phyloP scores from a whole-genome alignment of 1,140 invertebrate species.

The Goniozus legneri region DNA sequence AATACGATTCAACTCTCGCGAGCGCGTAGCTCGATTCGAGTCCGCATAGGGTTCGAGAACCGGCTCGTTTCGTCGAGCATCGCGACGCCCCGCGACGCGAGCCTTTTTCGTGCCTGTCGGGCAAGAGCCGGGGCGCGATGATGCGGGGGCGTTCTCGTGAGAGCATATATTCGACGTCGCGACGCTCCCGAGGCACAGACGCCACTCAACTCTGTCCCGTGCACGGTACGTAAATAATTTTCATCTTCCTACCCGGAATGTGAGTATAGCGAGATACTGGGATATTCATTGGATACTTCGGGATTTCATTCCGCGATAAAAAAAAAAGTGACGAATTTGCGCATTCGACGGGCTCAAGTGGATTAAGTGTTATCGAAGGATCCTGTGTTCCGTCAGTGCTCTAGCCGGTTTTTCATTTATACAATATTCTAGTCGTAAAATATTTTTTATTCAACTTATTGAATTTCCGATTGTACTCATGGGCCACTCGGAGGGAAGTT shows the following conservation, averaged over 20 bases:
- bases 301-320: too few species aligned
- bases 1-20: not conserved
- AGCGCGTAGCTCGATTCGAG: not conserved
- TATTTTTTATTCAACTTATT: too few species aligned
- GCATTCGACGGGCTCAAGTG: too few species aligned
- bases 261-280: too few species aligned
- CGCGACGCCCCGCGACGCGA: slow-evolving; percentile 47
- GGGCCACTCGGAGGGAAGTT: not conserved
- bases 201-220: slow-evolving; percentile 55
- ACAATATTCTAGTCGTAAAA: too few species aligned
- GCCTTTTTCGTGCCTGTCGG: slow-evolving; percentile 56
- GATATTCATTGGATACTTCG: too few species aligned
- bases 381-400: too few species aligned
- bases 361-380: too few species aligned
- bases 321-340: too few species aligned
- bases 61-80: slow-evolving; percentile 47
- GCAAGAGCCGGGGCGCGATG: slow-evolving; percentile 44
- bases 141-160: slow-evolving; percentile 52
- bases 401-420: too few species aligned
- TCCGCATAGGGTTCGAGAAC: slow-evolving; percentile 26
- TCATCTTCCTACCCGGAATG: too few species aligned
- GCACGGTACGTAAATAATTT: slow-evolving; percentile 54
- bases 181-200: slow-evolving; percentile 50
- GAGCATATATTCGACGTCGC: slow-evolving; percentile 55
- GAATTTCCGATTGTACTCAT: not conserved